Base-by-base conservation (phyloP, 2,113 vertebrate species). In the Scatophagus argus region DNA sequence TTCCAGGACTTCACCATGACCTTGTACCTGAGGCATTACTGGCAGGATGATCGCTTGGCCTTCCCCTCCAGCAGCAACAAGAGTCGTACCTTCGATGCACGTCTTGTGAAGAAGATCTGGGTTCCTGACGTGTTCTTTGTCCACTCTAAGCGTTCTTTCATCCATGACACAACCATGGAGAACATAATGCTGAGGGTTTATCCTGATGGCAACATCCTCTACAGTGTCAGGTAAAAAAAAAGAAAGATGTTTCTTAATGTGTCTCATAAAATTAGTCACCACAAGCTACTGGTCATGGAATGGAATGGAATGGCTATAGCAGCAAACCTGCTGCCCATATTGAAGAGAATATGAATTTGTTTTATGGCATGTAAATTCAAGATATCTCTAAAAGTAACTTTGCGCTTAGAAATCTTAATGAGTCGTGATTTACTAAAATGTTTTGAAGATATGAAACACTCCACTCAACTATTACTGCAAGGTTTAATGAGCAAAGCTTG, bases 1-100 rank as follows among this genome's bases (percentile, higher is more conserved):
- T 60, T 63, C 83, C 84, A 98, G 97, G 97, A 97, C 89, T 98
- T 99, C 87, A 97, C 96, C 32, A 97, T 97, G 96, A 98, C 97
- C 73, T 94, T 98, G 41, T 97, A 98, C 81, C 94, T 99, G 89
- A 95, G 96, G 79, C 97, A 99, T 88, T 98, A 97, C 90, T 99
- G 96, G 97, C 96, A 98, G 92, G 97, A 99, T 29, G 96, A 97
- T 73, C 95, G 97, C 0, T 95, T 98, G 56, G 96, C 96, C 14
- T 99, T 98, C 86, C 95, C 81, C 19, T 97, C 97, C 87, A 96
- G 94, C 88, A 96, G 81, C 91, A 98, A 98, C 88, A 97, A 94
- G 93, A 99, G 97, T 19, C 94, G 96, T 82, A 98, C 97, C 14
- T 98, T 98, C 1, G 97, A 98, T 63, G 94, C 96, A 1, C 95